Percentiles rank a stretch among this genome's conserved stretches.
phyloP scores from a whole-genome alignment of 2,888 invertebrate genomes.

The Chouioia cunea region DNA sequence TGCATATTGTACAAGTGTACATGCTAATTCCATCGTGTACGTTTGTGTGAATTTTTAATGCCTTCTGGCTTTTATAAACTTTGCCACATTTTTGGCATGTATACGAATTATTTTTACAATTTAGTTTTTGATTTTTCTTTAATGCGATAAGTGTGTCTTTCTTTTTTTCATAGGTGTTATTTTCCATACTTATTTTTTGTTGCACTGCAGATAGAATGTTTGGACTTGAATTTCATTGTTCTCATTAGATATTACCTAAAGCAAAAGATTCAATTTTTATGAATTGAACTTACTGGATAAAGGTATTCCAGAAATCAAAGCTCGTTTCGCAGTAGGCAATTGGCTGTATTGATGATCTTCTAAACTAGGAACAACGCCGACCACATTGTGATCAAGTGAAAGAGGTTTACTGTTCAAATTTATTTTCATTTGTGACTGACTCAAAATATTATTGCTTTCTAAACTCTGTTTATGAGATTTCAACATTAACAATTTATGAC shows the following conservation, averaged over 20 bases:
- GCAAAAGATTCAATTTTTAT: neutral
- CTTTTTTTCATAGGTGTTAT: constrained; percentile 53
- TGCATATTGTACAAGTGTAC: constrained; percentile 74
- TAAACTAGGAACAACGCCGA: no score
- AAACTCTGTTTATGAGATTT: no score
- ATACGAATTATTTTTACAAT: constrained; percentile 58
- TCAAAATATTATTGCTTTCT: no score
- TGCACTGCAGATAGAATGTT: constrained; percentile 48
- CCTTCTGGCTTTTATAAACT: constrained; percentile 75
- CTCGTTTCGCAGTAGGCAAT: neutral
- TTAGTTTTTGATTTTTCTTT: constrained; percentile 54
- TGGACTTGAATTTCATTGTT: constrained; percentile 45
- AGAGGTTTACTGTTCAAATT: no score
- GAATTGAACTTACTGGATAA: neutral
- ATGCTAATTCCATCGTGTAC: constrained; percentile 74
- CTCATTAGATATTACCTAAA: constrained; percentile 8
- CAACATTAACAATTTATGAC: no score
- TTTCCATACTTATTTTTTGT: constrained; percentile 24
- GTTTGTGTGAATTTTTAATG: constrained; percentile 74
- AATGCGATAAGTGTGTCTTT: no score
- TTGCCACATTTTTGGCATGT: constrained; percentile 73
- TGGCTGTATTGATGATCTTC: constrained; percentile 2
- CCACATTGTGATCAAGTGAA: no score
- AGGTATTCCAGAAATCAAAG: neutral
- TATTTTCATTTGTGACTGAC: no score